Conservation (phyloP, 2,888 invertebrate genomes). For the Amiota minor region DNA sequence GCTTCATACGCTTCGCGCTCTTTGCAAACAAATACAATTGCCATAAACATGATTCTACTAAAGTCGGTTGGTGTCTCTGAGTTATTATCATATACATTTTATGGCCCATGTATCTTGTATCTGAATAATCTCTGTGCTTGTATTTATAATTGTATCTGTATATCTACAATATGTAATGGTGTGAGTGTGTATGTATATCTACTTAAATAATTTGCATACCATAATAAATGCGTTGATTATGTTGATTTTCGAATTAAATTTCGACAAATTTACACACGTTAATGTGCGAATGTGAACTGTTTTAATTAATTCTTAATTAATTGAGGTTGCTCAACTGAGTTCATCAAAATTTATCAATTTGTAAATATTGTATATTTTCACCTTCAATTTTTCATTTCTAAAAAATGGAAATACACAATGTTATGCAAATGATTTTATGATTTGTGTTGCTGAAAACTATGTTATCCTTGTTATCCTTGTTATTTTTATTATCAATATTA, state of each 20-base stretch:
- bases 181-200: slow-evolving; percentile 9
- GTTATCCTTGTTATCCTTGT: too few species aligned
- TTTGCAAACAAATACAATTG: too few species aligned
- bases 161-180: slow-evolving; percentile 12
- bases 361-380: too few species aligned
- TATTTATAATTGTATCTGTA: neutral
- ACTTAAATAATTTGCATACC: neutral
- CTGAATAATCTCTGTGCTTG: neutral
- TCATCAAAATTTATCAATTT: too few species aligned
- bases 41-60: neutral
- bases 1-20: too few species aligned
- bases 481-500: too few species aligned
- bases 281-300: neutral
- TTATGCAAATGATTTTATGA: too few species aligned
- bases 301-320: slow-evolving; percentile 25
- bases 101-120: too few species aligned
- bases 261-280: neutral
- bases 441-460: too few species aligned
- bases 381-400: too few species aligned
- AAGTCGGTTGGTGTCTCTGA: slow-evolving; percentile 26
- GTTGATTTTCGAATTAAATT: slow-evolving; percentile 20
- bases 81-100: too few species aligned
- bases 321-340: slow-evolving; percentile 1
- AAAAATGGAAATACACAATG: too few species aligned
- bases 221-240: slow-evolving; percentile 14